Conservation (phyloP, 2,888 invertebrate genomes). For the Phaedon cochleariae region DNA sequence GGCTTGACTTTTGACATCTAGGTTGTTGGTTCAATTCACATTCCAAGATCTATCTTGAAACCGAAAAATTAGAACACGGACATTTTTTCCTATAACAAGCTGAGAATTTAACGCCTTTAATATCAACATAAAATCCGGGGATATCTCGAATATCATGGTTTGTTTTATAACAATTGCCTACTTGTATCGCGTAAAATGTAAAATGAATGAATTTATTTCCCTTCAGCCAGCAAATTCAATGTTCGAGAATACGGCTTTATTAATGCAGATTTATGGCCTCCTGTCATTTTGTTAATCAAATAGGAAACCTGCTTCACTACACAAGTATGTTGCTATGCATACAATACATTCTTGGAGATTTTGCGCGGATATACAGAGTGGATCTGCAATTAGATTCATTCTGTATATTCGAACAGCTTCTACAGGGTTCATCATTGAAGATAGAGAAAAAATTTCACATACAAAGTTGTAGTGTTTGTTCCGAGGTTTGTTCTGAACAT, state of each 20-base stretch:
- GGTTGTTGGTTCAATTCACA: no score
- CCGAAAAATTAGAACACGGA: no score
- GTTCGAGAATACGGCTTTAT: constrained; percentile 60
- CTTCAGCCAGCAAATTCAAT: constrained; percentile 52
- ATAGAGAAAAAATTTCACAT: no score
- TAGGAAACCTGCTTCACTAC: constrained; percentile 59
- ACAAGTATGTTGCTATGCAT: constrained; percentile 51
- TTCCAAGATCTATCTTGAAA: no score
- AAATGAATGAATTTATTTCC: constrained; percentile 52
- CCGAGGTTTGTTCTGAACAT: no score
- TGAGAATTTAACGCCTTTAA: no score
- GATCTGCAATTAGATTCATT: not conserved
- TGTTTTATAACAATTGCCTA: constrained; percentile 44
- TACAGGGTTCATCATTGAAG: no score
- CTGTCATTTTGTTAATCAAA: constrained; percentile 61
- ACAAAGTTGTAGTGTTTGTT: no score
- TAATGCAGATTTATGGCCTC: constrained; percentile 59
- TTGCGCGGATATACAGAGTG: constrained; percentile 46
- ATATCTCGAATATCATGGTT: constrained; percentile 32
- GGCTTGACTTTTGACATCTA: no score
- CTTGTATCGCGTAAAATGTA: constrained; percentile 47
- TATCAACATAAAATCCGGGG: no score
- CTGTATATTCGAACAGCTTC: constrained; percentile 26
- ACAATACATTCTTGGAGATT: constrained; percentile 50
- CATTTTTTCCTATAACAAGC: no score